Evolutionary conservation across 2,797 vertebrate species (phyloP), one percentile per base, ranked within the genome.

Genomic region (Lepilemur ruficaudatus): DNA sequence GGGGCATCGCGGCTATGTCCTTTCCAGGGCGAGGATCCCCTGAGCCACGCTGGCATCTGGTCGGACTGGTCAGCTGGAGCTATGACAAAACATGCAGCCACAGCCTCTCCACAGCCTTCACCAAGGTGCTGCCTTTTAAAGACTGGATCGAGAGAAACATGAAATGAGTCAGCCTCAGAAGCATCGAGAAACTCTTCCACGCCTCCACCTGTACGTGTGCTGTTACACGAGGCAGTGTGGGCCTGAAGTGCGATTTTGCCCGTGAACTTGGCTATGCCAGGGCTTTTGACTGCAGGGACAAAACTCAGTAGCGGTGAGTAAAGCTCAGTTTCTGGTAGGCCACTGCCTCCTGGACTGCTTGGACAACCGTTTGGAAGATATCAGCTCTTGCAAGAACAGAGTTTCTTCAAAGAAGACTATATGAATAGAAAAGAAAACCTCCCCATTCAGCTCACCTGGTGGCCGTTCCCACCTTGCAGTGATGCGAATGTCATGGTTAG

Each of bases 31-130:
- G 97, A 89, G 97, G 92, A 1, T 98, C 96, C 55, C 96, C 98
- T 15, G 99, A 98, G 95, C 98, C 97, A 7, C 98, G 98, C 72
- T 99, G 99, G 99, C 99, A 99, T 89, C 99, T 99, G 75, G 97
- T 99, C 97, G 99, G 99, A 88, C 98, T 99, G 97, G 99, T 99
- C 95, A 99, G 99, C 98, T 99, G 99, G 98, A 99, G 99, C 89
- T 99, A 99, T 20, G 99, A 99, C 92, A 99, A 99, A 89, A 99
- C 99, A 41, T 99, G 99, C 96, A 98, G 99, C 93, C 99, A 99
- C n/a, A 98, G 99, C 95, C 99, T 99, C 84, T 99, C 99, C 98
- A 99, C 99, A 0, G 99, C 99, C 87, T 99, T 99, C 98, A 99
- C 99, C 59, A 99, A 98, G 96, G 98, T 99, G 69, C 98, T 99